Evolutionary conservation across 2,888 invertebrate species (phyloP).

Genomic region (Cataglyphis rosenhaueri): DNA sequence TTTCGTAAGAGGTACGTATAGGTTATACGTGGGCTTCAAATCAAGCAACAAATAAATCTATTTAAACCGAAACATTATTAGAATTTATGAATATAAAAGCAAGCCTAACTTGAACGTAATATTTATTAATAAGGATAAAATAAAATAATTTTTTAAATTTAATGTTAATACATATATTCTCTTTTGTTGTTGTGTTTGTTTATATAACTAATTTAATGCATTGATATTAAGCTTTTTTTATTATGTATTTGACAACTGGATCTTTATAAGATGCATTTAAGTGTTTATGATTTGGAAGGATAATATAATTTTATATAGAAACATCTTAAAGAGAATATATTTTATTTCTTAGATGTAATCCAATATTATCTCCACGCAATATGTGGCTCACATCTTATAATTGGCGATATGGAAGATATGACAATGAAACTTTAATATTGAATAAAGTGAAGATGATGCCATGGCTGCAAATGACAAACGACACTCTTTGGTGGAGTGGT

Average conservation of each 20-base stretch:
- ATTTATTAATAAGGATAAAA: not conserved
- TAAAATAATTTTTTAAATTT: not conserved
- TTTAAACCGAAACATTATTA: not conserved
- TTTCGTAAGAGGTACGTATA: conserved; percentile 76
- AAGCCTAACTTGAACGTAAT: not conserved
- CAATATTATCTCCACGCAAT: conserved; percentile 80
- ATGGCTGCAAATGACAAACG: conserved; percentile 86
- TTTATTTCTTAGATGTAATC: conserved; percentile 77
- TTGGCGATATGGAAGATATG: conserved; percentile 87
- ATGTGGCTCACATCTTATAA: conserved; percentile 86
- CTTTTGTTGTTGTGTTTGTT: not conserved
- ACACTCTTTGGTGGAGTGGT: conserved; percentile 87
- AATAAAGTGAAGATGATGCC: conserved; percentile 86
- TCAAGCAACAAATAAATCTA: too few species aligned
- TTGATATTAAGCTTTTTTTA: not conserved
- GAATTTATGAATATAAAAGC: not conserved
- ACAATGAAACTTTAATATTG: conserved; percentile 84
- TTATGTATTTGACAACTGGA: not conserved
- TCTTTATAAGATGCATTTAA: not conserved
- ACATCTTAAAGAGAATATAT: not conserved
- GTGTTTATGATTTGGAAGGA: not conserved
- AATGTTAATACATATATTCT: not conserved
- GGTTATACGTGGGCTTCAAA: not conserved
- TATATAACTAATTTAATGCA: not conserved
- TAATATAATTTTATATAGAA: not conserved